These are phyloP conservation scores for Cyclophora punctaria DNA, from an alignment of 2,888 invertebrate genomes.

Conservation along the genomic window DNA sequence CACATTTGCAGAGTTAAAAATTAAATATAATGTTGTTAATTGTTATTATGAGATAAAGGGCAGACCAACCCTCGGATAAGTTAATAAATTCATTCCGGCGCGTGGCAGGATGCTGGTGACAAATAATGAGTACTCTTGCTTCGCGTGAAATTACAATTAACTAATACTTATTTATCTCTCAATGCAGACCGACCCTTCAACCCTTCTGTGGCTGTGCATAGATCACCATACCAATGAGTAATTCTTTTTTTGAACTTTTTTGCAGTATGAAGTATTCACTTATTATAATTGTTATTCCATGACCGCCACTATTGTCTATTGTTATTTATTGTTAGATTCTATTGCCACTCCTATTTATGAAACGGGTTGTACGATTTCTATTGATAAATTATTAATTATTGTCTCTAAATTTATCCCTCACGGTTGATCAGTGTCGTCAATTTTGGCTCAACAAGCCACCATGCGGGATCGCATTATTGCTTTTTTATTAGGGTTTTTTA, in stretches of 20 bases:
- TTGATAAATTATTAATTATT: background rate
- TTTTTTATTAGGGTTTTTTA: slow-evolving; percentile 72
- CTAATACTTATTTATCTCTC: slow-evolving; percentile 46
- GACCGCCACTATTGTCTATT: background rate
- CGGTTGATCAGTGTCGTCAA: slow-evolving; percentile 68
- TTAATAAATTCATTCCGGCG: slow-evolving; percentile 63
- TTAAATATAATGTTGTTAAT: background rate
- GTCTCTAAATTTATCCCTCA: slow-evolving; percentile 30
- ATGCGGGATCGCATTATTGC: slow-evolving; percentile 74
- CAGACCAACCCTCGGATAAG: slow-evolving; percentile 53
- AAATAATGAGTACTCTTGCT: slow-evolving; percentile 52
- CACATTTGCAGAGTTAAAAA: too few relatives aligned
- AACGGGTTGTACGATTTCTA: background rate
- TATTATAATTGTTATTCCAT: background rate
- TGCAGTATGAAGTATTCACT: background rate
- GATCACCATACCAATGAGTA: slow-evolving; percentile 10
- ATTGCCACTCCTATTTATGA: background rate
- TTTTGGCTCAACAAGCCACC: slow-evolving; percentile 66
- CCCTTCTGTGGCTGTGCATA: slow-evolving; percentile 68
- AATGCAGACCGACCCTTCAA: slow-evolving; percentile 14
- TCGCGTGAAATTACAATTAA: slow-evolving; percentile 68
- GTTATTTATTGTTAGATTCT: too few relatives aligned
- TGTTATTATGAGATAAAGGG: slow-evolving; percentile 53
- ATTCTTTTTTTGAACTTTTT: background rate
- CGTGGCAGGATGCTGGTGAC: slow-evolving; percentile 74